These are phyloP conservation scores for Cryptoleucopteryx plumbea DNA, from an alignment of 2,113 vertebrate genomes.

Conservation along the genomic window DNA sequence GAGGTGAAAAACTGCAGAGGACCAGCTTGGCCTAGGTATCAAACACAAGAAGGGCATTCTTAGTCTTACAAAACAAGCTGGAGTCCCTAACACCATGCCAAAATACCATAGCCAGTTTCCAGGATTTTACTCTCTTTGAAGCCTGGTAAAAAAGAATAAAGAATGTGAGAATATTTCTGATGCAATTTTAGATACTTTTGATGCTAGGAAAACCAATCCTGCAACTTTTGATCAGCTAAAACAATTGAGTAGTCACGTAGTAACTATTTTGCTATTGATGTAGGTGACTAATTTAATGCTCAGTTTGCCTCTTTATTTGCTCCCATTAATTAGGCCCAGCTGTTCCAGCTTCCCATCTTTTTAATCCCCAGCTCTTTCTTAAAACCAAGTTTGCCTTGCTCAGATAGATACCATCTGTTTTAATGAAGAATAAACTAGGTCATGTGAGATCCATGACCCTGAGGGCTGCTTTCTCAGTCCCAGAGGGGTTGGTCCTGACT, in stretches of 20 bases:
- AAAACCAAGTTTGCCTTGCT: conserved; percentile 17
- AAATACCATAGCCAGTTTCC: neutral
- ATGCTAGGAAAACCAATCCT: neutral
- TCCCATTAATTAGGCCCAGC: conserved; percentile 6
- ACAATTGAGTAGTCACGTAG: neutral
- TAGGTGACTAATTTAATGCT: conserved; percentile 9
- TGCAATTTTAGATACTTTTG: neutral
- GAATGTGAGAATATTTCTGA: conserved; percentile 14
- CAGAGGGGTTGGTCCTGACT: neutral
- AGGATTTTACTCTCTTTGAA: conserved; percentile 26
- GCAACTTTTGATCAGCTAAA: neutral
- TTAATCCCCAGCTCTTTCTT: neutral
- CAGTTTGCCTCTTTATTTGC: neutral
- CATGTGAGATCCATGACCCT: neutral
- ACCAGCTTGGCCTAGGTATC: neutral
- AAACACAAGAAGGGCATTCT: neutral
- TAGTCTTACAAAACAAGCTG: neutral
- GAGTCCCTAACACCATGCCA: neutral
- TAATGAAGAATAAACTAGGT: conserved; percentile 41
- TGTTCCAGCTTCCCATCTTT: neutral
- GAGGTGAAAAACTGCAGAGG: neutral
- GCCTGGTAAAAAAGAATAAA: neutral
- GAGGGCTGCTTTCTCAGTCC: neutral
- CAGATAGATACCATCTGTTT: conserved; percentile 40
- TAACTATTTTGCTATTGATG: neutral